Percentiles rank a stretch among this genome's conserved stretches.
Conservation (phyloP, 2,113 vertebrate species). For the Cynocephalus volans region DNA sequence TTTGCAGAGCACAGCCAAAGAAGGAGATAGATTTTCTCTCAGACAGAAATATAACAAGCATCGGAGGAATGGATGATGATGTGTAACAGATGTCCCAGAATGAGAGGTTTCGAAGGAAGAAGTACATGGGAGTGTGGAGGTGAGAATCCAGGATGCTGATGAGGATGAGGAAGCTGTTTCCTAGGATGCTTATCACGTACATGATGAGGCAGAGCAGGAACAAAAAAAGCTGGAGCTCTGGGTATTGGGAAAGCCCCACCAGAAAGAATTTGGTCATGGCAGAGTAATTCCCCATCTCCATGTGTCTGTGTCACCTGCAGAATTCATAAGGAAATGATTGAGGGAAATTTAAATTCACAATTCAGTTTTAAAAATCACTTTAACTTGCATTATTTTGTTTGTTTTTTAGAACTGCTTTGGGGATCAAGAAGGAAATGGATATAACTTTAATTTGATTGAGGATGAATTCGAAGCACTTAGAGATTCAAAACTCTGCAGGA, state of each 20-base stretch:
- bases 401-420: background rate
- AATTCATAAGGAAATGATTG: background rate
- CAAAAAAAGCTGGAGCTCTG: background rate
- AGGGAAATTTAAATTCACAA: background rate
- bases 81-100: slow-evolving; percentile 68
- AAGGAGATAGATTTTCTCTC: slow-evolving; percentile 59
- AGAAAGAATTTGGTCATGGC: slow-evolving; percentile 38
- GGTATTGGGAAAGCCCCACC: background rate
- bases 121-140: slow-evolving; percentile 69
- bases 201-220: background rate
- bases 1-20: slow-evolving; percentile 29
- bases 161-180: slow-evolving; percentile 59
- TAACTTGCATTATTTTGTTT: background rate
- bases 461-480: background rate
- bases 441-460: background rate
- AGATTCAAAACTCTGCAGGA: background rate
- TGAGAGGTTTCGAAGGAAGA: slow-evolving; percentile 69
- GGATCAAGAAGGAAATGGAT: background rate
- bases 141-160: background rate
- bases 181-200: slow-evolving; percentile 30
- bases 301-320: background rate
- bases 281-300: background rate
- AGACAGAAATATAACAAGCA: slow-evolving; percentile 47
- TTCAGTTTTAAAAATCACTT: background rate
- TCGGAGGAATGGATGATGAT: background rate